Base-by-base conservation (phyloP, 2,888 invertebrate species). In the Hypsopygia costalis region DNA sequence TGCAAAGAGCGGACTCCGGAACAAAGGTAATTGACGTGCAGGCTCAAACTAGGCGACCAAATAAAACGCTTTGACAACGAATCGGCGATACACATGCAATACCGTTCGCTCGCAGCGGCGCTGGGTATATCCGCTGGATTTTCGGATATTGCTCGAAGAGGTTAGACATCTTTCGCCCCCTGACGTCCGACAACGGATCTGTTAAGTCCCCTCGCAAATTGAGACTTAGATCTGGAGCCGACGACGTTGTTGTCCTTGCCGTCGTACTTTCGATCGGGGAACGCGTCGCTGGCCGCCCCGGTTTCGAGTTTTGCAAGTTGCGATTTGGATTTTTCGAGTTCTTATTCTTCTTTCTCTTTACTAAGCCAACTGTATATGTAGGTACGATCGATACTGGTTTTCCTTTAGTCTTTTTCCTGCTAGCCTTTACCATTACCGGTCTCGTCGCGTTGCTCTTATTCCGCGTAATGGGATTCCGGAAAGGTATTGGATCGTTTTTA, bases 111-210 rank as follows among this genome's bases (percentile, higher is more conserved):
- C 81, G 82, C 33, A 87, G 87, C 44, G 88, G 87, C 61, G 93
- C 92, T 1, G 95, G 95, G 73, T 94, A 95, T 54, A 95, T 93
- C 59, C 93, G 91, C 70, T 94, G 93, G 51, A 94, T 93, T 86
- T 94, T 94, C 52, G 92, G 92, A 71, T 94, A 94, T 59, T 92
- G 92, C 71, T 93, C 93, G 77, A 94, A 94, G 41, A 93, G 87
- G 56, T 91, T 92, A 11, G 93, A 93, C 75, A 94, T 92, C 69
- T 92, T 92, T 38, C 89, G 77, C n/a, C 78, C 86, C 40, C 85
- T 70, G 12, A 72, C 82, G 43, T 89, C 83, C 8, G 83, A 75
- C 46, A 86, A 48, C 6, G 87, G 86, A 51, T 86, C 82, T 0
- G 73, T 63, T 35, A 86, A 49, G 46, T 87, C 82, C 9, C 74